phyloP scores from a whole-genome alignment of 2,888 invertebrate species.

The Lycocerus yunnanus region DNA sequence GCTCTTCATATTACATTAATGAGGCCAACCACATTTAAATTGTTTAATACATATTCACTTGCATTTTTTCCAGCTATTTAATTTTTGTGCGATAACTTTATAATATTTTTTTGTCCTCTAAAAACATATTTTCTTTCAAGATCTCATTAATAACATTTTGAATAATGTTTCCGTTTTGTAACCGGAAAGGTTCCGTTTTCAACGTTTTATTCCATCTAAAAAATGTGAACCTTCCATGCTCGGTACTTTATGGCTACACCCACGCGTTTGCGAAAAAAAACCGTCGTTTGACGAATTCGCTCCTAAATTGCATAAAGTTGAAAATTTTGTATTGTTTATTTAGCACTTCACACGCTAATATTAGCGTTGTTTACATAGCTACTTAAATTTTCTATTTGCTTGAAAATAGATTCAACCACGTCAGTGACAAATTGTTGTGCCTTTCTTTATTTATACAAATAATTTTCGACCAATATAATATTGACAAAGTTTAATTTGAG shows the following conservation, averaged over 20 bases:
- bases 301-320: neutral
- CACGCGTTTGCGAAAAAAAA: neutral
- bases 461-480: neutral
- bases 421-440: conserved; percentile 14
- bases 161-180: no score
- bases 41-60: neutral
- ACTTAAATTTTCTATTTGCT: conserved; percentile 3
- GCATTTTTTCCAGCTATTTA: neutral
- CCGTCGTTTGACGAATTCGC: neutral
- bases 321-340: neutral
- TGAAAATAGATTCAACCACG: conserved; percentile 7
- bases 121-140: neutral
- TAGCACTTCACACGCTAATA: neutral
- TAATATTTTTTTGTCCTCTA: neutral
- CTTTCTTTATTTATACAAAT: neutral
- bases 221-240: neutral
- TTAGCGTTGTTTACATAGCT: neutral
- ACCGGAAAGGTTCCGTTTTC: neutral
- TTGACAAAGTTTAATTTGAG: neutral
- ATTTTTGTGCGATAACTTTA: neutral
- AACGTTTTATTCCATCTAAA: no score
- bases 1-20: neutral
- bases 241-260: neutral
- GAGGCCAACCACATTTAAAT: neutral
- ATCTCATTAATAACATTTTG: neutral